Conservation (phyloP, 2,888 invertebrate genomes). For the Cephus runcator region DNA sequence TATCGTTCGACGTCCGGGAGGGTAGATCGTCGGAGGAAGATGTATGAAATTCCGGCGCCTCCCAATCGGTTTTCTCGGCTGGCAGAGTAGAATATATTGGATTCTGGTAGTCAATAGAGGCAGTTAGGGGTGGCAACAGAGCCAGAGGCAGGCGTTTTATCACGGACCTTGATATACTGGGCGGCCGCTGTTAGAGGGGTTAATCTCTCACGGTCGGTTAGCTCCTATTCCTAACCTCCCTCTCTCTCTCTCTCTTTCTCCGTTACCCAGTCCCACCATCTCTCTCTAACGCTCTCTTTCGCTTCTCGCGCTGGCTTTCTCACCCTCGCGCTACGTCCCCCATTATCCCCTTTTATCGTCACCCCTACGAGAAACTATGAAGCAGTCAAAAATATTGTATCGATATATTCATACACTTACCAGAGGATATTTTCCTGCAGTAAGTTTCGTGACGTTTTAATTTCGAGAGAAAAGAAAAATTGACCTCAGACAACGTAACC, state of each 20-base stretch:
- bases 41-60: conserved; percentile 64
- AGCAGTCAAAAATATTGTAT: neutral
- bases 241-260: conserved; percentile 31
- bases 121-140: conserved; percentile 61
- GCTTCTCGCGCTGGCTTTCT: neutral
- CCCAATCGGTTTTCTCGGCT: conserved; percentile 59
- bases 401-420: neutral
- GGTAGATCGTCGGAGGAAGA: conserved; percentile 40
- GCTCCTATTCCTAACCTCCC: conserved; percentile 63
- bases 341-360: neutral
- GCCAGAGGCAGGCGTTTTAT: conserved; percentile 63
- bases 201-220: conserved; percentile 66
- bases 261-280: conserved; percentile 18
- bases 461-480: neutral
- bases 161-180: conserved; percentile 64
- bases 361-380: neutral
- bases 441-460: neutral
- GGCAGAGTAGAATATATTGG: conserved; percentile 62
- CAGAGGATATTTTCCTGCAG: neutral
- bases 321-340: neutral
- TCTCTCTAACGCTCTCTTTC: conserved; percentile 23
- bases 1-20: conserved; percentile 27
- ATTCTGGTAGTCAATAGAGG: conserved; percentile 64
- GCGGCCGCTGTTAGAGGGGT: conserved; percentile 63
- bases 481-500: neutral